These are phyloP conservation scores for Apistogramma diplotaenia DNA, from an alignment of 2,113 vertebrate genomes.

Conservation along the genomic window DNA sequence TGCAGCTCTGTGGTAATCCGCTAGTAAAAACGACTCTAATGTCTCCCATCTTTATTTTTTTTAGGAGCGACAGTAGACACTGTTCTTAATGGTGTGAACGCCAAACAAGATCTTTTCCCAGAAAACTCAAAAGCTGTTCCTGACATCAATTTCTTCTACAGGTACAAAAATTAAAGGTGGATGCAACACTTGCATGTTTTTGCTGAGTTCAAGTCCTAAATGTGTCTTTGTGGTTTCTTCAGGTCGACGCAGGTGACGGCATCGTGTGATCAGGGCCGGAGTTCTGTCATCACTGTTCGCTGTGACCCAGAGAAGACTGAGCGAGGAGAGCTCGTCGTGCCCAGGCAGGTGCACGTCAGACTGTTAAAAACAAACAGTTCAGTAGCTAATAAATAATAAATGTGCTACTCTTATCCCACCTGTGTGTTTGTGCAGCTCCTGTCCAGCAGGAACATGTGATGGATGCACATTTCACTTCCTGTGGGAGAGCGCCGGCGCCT, in stretches of 20 bases:
- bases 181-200: neutral
- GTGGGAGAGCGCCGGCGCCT: slow-evolving; percentile 87
- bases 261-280: slow-evolving; percentile 87
- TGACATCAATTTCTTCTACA: slow-evolving; percentile 96
- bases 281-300: slow-evolving; percentile 85
- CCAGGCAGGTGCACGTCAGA: slow-evolving; percentile 73
- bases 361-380: neutral
- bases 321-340: slow-evolving; percentile 83
- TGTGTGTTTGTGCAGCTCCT: slow-evolving; percentile 72
- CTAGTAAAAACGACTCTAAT: neutral
- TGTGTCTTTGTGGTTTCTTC: neutral
- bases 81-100: slow-evolving; percentile 80
- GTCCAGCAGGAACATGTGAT: slow-evolving; percentile 89
- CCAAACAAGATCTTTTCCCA: slow-evolving; percentile 83
- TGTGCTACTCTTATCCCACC: neutral
- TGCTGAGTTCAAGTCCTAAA: neutral
- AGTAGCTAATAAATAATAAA: neutral
- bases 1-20: neutral
- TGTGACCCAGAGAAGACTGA: slow-evolving; percentile 82
- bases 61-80: slow-evolving; percentile 86
- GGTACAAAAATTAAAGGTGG: slow-evolving; percentile 70
- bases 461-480: slow-evolving; percentile 90
- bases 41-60: neutral
- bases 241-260: slow-evolving; percentile 86
- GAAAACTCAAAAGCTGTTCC: slow-evolving; percentile 74